Evolutionary conservation across 2,113 vertebrate genomes (phyloP).

Genomic region (Sakesphorus luctuosus): DNA sequence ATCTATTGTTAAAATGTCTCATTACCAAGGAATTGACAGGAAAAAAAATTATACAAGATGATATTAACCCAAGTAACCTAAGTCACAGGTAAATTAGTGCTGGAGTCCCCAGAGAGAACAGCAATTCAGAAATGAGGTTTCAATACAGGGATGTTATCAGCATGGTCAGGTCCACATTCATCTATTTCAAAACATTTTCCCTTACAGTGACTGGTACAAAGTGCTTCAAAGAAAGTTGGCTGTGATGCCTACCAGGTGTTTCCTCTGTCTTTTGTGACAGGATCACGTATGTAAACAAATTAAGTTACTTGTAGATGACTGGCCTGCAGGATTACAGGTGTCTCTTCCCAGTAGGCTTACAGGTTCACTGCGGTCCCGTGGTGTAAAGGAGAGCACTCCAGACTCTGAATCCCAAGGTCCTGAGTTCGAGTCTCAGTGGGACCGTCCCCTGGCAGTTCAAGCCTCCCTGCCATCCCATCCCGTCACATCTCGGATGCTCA

Average conservation of each 20-base stretch:
- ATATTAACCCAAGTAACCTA: not conserved
- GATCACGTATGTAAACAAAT: rapidly evolving
- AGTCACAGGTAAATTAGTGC: not conserved
- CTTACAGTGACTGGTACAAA: not conserved
- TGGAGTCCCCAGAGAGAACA: not conserved
- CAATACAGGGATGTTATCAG: not conserved
- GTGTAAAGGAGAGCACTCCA: no score
- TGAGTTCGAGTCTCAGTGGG: no score
- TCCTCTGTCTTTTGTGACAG: not conserved
- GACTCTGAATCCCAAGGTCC: no score
- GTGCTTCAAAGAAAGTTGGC: not conserved
- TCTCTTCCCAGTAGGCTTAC: not conserved
- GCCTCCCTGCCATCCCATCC: no score
- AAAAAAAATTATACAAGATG: not conserved
- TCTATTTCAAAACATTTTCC: not conserved
- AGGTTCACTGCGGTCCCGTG: not conserved
- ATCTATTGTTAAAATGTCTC: not conserved
- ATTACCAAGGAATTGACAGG: not conserved
- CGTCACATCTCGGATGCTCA: no score
- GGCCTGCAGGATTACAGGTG: not conserved
- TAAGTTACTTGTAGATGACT: not conserved
- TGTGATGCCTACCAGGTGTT: not conserved
- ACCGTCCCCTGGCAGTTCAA: no score
- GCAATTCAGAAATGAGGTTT: not conserved
- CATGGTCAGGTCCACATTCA: not conserved